Evolutionary conservation across 2,888 invertebrate species (phyloP).

Genomic region (Phania funesta): DNA sequence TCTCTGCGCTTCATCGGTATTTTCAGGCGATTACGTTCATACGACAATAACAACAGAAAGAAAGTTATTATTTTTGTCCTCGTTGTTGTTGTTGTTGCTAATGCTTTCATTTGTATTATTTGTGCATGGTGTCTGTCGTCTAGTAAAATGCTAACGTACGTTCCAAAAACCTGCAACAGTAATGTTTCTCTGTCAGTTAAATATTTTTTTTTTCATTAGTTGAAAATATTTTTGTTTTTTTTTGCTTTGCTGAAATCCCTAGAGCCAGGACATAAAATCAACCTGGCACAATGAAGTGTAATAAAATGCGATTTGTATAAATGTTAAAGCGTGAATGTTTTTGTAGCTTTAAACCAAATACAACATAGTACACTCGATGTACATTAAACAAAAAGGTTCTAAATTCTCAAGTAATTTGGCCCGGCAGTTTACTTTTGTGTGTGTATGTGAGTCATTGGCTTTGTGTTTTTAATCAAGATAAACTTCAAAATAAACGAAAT

Average conservation of each 20-base stretch:
- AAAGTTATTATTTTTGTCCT: conserved; percentile 24
- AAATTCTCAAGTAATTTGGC: conserved; percentile 45
- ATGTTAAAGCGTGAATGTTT: neutral
- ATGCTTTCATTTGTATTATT: conserved; percentile 13
- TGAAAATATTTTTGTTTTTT: conserved; percentile 33
- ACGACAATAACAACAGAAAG: conserved; percentile 21
- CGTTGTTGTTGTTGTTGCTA: neutral
- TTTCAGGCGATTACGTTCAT: conserved; percentile 63
- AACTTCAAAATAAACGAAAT: conserved; percentile 40
- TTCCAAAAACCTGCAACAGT: conserved; percentile 39
- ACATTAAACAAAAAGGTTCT: conserved; percentile 23
- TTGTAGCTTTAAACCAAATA: conserved; percentile 48
- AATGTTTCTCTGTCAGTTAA: conserved; percentile 56
- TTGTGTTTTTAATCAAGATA: conserved; percentile 59
- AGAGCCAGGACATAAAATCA: conserved; percentile 57
- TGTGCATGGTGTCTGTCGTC: conserved; percentile 32
- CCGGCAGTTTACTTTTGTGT: conserved; percentile 3
- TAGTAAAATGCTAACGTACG: conserved; percentile 36
- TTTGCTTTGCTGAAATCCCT: conserved; percentile 39
- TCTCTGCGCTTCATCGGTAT: conserved; percentile 67
- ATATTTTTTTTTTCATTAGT: conserved; percentile 47
- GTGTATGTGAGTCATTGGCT: neutral
- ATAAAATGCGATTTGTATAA: conserved; percentile 67
- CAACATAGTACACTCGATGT: conserved; percentile 32
- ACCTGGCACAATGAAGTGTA: conserved; percentile 65